Evolutionary conservation across 2,888 invertebrate genomes (phyloP).

Genomic region (Rhagophthalmus giganteus): DNA sequence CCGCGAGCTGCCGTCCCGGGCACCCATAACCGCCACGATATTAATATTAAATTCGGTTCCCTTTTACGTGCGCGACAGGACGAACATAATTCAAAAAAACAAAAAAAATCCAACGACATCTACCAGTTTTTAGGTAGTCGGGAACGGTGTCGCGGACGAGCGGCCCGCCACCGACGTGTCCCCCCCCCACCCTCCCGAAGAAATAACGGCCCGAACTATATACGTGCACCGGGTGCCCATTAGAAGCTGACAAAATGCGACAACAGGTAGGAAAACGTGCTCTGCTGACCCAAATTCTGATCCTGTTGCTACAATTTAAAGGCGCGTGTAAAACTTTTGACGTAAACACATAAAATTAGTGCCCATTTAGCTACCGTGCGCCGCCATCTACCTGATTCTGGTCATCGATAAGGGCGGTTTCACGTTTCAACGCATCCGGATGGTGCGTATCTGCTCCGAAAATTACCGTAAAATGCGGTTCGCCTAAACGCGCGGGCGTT

Average conservation of each 20-base stretch:
- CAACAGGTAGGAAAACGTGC: not conserved
- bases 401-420: constrained; percentile 24
- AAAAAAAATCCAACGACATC: constrained; percentile 41
- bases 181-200: too few relatives aligned
- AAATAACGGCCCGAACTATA: not conserved
- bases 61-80: constrained; percentile 36
- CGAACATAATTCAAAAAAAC: constrained; percentile 41
- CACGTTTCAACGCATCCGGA: constrained; percentile 15
- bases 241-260: too few relatives aligned
- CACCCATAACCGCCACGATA: constrained; percentile 23
- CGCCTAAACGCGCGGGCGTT: too few relatives aligned
- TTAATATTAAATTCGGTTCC: constrained; percentile 33
- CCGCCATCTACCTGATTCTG: constrained; percentile 27
- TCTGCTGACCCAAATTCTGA: constrained; percentile 3
- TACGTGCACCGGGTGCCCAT: too few relatives aligned
- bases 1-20: constrained; percentile 22
- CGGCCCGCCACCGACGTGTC: too few relatives aligned
- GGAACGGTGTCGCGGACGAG: constrained; percentile 24
- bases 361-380: constrained; percentile 34
- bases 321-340: constrained; percentile 40
- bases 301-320: constrained; percentile 23
- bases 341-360: constrained; percentile 41
- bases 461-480: too few relatives aligned
- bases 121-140: constrained; percentile 41
- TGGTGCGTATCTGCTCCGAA: too few relatives aligned